Evolutionary conservation across 2,888 invertebrate genomes (phyloP).

Genomic region (Lasioglossum lativentre): DNA sequence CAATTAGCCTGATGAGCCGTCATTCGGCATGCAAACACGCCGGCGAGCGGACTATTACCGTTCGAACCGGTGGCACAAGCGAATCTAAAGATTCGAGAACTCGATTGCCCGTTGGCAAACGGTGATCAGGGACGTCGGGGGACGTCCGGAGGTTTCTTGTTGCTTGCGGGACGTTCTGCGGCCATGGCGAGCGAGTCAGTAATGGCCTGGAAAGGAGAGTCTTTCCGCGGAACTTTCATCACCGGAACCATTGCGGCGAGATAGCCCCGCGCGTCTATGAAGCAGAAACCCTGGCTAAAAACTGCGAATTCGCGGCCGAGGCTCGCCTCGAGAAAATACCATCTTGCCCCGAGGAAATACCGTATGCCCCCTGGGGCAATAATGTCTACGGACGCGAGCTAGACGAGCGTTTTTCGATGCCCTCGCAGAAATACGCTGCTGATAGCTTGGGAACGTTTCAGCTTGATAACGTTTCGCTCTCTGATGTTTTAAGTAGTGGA

Average conservation of each 20-base stretch:
- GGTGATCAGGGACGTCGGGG: constrained; percentile 33
- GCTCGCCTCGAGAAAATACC: not conserved
- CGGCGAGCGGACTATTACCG: not conserved
- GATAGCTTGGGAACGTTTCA: not conserved
- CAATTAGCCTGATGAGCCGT: constrained; percentile 3
- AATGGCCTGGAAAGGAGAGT: constrained; percentile 47
- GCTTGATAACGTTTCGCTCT: constrained; percentile 12
- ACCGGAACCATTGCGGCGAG: constrained; percentile 28
- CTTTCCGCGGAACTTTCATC: constrained; percentile 48
- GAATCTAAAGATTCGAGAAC: constrained; percentile 2
- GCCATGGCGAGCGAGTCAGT: not conserved
- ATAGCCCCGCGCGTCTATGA: constrained; percentile 26
- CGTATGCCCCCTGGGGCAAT: not conserved
- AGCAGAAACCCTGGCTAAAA: constrained; percentile 29
- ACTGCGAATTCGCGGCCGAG: constrained; percentile 17
- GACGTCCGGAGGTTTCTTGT: constrained; percentile 25
- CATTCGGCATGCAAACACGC: not conserved
- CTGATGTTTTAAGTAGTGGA: constrained; percentile 4
- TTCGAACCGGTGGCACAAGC: not conserved
- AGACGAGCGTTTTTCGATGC: constrained; percentile 26
- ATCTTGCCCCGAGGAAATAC: not conserved
- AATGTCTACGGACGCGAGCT: not conserved
- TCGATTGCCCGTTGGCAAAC: not conserved
- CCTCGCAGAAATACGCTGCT: not conserved
- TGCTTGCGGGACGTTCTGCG: not conserved